A percentile compares a stretch with the other conserved stretches of the same genome.
These are phyloP conservation scores for Heliocidaris tuberculata DNA, from an alignment of 35 echinoderm and acorn worm species.

Conservation along the genomic window DNA sequence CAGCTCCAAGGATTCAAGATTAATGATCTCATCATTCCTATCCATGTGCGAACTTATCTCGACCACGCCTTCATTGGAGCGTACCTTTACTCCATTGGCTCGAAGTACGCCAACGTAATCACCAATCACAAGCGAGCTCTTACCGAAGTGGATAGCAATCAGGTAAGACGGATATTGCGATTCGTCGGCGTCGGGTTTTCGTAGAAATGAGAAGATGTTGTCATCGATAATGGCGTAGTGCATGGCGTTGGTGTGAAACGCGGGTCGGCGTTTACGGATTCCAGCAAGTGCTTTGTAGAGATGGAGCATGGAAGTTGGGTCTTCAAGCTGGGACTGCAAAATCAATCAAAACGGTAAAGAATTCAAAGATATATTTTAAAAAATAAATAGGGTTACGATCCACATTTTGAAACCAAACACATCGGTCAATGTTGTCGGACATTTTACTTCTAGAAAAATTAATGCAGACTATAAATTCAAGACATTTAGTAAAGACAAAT, in stretches of 20 bases:
- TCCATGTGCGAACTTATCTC: constrained; percentile 60
- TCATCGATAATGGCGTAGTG: constrained; percentile 63
- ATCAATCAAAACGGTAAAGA: no score
- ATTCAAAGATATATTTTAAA: no score
- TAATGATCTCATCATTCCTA: constrained; percentile 24
- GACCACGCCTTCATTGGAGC: constrained; percentile 35
- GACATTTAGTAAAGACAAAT: no score
- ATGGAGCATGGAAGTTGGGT: constrained; percentile 57
- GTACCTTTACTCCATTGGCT: constrained; percentile 28
- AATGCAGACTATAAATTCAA: no score
- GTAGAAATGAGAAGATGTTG: constrained; percentile 75
- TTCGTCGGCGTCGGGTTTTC: constrained; percentile 59
- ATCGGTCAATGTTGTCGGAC: no score
- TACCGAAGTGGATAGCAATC: constrained; percentile 69
- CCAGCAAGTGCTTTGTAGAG: constrained; percentile 57
- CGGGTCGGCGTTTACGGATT: constrained; percentile 39
- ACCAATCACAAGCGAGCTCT: constrained; percentile 30
- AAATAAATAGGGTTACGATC: no score
- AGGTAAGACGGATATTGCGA: constrained; percentile 35
- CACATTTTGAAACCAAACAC: no score
- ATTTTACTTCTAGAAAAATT: no score
- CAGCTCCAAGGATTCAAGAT: constrained; percentile 27
- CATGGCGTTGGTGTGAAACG: constrained; percentile 72
- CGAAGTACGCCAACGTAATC: constrained; percentile 41
- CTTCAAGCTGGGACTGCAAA: constrained; percentile 45